A percentile compares a stretch with the other conserved stretches of the same genome.
phyloP scores from a whole-genome alignment of 1,140 invertebrate species.

The Lucilia sericata region DNA sequence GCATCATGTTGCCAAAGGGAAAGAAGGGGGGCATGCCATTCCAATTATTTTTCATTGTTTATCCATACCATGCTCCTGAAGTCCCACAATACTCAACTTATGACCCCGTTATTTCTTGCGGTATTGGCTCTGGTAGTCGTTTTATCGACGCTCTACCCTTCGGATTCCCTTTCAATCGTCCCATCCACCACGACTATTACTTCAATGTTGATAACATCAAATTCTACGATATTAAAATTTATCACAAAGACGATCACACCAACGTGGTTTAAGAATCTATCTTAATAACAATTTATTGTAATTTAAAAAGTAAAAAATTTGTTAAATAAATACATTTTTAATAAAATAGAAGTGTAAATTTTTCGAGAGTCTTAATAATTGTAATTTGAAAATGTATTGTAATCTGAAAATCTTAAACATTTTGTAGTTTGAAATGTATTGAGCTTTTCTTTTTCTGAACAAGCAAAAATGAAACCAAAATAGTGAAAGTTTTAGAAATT shows the following conservation, averaged over 20 bases:
- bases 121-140: slow-evolving; percentile 66
- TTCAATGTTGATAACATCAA: slow-evolving; percentile 76
- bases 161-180: slow-evolving; percentile 78
- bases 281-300: not conserved
- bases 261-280: slow-evolving; percentile 55
- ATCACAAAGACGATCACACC: slow-evolving; percentile 71
- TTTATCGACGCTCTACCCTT: slow-evolving; percentile 70
- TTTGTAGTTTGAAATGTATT: no score
- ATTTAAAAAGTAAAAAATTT: not conserved
- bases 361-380: no score
- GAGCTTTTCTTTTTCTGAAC: no score
- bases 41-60: slow-evolving; percentile 76
- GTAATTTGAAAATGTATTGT: no score
- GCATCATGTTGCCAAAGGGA: slow-evolving; percentile 77
- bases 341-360: no score
- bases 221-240: slow-evolving; percentile 75
- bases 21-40: slow-evolving; percentile 74
- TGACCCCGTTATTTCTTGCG: slow-evolving; percentile 62
- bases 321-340: no score
- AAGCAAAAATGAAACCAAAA: no score
- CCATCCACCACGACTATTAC: slow-evolving; percentile 70
- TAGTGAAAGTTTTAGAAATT: no score
- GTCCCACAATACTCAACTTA: slow-evolving; percentile 60
- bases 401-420: no score
- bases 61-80: slow-evolving; percentile 68